phyloP scores from a whole-genome alignment of 2,888 invertebrate genomes.

The Julus scanicus region DNA sequence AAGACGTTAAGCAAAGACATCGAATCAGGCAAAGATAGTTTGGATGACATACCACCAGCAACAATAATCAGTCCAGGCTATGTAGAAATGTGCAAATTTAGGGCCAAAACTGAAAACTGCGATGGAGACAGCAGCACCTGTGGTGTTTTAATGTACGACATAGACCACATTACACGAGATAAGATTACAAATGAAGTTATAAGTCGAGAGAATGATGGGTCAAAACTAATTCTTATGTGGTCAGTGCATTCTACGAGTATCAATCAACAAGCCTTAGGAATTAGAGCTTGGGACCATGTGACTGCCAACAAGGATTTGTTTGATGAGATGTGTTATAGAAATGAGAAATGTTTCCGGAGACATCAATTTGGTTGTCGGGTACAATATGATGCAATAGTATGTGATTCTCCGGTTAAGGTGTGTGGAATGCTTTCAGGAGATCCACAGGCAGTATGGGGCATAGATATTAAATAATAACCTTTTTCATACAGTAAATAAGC shows the following conservation, averaged over 20 bases:
- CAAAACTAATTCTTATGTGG: slow-evolving; percentile 16
- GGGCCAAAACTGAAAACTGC: not conserved
- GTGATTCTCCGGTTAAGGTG: not conserved
- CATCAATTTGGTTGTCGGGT: slow-evolving; percentile 4
- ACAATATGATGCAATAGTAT: slow-evolving; percentile 2
- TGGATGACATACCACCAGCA: not conserved
- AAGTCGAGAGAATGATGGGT: slow-evolving; percentile 4
- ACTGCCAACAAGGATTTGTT: not conserved
- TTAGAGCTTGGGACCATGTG: slow-evolving; percentile 13
- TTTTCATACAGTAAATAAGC: too few relatives aligned
- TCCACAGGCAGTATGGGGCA: slow-evolving; percentile 33
- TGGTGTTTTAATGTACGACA: not conserved
- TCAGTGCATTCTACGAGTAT: not conserved
- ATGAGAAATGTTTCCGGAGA: not conserved
- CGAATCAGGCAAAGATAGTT: not conserved
- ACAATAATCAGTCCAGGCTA: not conserved
- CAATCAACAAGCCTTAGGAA: slow-evolving; percentile 12
- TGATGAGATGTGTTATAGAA: not conserved
- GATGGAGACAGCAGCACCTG: not conserved
- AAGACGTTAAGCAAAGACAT: not conserved
- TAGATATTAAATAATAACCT: not conserved
- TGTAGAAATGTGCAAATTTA: not conserved
- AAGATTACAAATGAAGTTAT: not conserved
- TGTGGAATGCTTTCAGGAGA: slow-evolving; percentile 5
- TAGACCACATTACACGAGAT: not conserved